Conservation (phyloP, 2,113 vertebrate species). For the Antechinus stuartii region DNA sequence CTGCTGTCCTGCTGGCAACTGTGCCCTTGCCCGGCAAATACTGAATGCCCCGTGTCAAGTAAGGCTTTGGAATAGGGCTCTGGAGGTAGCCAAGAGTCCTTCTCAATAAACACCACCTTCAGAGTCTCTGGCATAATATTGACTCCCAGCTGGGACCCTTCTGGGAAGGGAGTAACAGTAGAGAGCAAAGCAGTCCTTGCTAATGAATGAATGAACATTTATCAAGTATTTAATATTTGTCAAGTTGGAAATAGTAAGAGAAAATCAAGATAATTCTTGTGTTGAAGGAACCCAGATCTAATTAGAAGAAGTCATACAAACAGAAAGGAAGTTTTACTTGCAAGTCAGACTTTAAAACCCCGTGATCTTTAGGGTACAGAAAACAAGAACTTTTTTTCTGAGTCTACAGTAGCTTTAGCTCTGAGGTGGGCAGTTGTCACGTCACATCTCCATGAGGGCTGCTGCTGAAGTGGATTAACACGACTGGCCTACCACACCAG, state of each 20-base stretch:
- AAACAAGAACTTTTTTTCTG: background rate
- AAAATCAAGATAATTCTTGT: background rate
- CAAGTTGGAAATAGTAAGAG: background rate
- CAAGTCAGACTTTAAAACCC: background rate
- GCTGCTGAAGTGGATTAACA: background rate
- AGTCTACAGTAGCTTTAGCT: background rate
- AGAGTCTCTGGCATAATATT: background rate
- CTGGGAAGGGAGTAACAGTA: background rate
- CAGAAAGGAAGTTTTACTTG: background rate
- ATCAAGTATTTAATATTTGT: background rate
- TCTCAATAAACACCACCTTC: background rate
- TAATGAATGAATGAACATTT: background rate
- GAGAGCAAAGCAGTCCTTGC: background rate
- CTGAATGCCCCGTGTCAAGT: background rate
- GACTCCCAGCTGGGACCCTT: background rate
- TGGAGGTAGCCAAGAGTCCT: background rate
- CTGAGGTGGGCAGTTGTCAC: background rate
- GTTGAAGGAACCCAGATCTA: background rate
- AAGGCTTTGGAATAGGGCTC: background rate
- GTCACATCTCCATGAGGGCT: background rate
- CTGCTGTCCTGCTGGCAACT: background rate
- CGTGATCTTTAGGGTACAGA: background rate
- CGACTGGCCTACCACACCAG: background rate
- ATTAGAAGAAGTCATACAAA: background rate
- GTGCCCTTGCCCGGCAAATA: background rate